Percentiles rank a stretch among this genome's conserved stretches.
These are phyloP conservation scores for Aproaerema taeniolella DNA, from an alignment of 2,888 invertebrate species.

Conservation along the genomic window DNA sequence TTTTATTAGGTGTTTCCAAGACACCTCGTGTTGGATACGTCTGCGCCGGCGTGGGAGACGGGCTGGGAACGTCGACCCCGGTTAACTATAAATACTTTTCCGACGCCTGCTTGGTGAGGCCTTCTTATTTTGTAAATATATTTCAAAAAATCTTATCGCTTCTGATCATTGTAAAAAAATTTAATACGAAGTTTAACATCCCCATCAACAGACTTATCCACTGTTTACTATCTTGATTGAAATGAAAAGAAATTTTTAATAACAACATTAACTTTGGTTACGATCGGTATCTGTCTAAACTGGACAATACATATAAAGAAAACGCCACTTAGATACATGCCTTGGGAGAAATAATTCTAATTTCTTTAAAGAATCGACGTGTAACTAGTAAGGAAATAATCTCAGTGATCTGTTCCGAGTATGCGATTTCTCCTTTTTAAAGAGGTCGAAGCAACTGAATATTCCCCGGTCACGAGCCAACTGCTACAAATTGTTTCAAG, in stretches of 20 bases:
- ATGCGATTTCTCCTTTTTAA: constrained; percentile 13
- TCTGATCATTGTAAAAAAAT: too few species aligned
- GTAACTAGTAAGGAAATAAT: neutral
- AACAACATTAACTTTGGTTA: too few species aligned
- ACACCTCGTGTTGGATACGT: constrained; percentile 48
- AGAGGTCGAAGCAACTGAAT: constrained; percentile 24
- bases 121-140: constrained; percentile 25
- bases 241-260: too few species aligned
- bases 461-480: constrained; percentile 29
- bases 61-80: constrained; percentile 67
- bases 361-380: constrained; percentile 4
- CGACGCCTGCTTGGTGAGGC: constrained; percentile 22
- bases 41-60: constrained; percentile 63
- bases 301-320: too few species aligned
- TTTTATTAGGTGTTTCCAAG: constrained; percentile 3
- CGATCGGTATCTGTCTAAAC: too few species aligned
- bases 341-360: constrained; percentile 4
- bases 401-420: constrained; percentile 5
- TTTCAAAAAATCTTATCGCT: neutral
- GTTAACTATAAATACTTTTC: constrained; percentile 56
- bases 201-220: too few species aligned
- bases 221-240: too few species aligned
- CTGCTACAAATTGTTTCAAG: constrained; percentile 39
- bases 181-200: too few species aligned
- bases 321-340: constrained; percentile 2